Evolutionary conservation across 2,113 vertebrate genomes (phyloP), one percentile per base, ranked within the genome.

Genomic region (Cyanoramphus novaezelandiae): DNA sequence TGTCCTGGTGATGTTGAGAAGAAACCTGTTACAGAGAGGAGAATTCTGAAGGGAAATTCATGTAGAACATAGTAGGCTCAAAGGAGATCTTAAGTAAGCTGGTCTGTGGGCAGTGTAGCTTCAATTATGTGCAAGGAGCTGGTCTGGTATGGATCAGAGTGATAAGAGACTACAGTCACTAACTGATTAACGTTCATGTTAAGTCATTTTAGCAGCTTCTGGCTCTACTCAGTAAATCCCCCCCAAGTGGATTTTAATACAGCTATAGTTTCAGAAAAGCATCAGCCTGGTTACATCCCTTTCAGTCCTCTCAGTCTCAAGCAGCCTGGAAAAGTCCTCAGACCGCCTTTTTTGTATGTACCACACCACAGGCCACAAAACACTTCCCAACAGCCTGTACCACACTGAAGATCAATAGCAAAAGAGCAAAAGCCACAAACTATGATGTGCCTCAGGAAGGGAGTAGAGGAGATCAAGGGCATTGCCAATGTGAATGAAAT

Each of bases 381-480:
- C 86, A 50, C 86, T 89, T 88, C 94, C 85, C 83, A 27, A 41
- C 88, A 88, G 88, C 75, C 80, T 41, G 62, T 12, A 2, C 92
- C 85, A 35, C 85, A 44, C 85, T 18, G 46, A 17, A 93, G 91
- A 96, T 96, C 86, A 96, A 89, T 50, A 52, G 67, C 0, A 60
- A 82, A 39, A 68, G 77, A 97, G 92, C 89, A 91, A 86, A 92
- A 96, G 69, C 89, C 96, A 75, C 86, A 79, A 76, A 60, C 60
- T 20, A 5, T 44, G 65, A 10, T 82, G 92, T 71, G 95, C 86
- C 89, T 95, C 72, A 65, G 95, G 89, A 93, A 91, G 91, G 67
- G 89, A 93, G 81, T 5, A 55, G 55, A 59, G 47, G 57, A 92
- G 95, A 95, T 95, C 95, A 95, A 96, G 93, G 83, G 65, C 92